phyloP scores from a whole-genome alignment of 2,888 invertebrate species.

The Sinohyriopsis cumingii region DNA sequence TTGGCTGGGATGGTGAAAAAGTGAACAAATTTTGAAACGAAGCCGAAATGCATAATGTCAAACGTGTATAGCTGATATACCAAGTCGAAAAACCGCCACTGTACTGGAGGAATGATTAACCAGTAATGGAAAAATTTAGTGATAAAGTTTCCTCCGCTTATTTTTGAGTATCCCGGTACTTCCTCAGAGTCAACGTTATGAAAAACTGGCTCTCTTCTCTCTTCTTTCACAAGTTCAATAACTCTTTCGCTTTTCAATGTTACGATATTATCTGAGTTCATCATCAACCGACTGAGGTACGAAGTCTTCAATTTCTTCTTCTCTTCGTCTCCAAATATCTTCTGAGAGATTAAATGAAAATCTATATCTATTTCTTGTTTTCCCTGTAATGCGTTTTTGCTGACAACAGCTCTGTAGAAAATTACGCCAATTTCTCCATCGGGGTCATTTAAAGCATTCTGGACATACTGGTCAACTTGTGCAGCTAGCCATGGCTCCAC shows the following conservation, averaged over 20 bases:
- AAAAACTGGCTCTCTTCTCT: neutral
- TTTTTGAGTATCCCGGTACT: constrained; percentile 11
- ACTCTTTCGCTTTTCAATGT: no score
- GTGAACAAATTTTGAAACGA: constrained; percentile 16
- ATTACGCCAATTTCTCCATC: neutral
- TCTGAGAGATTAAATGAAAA: neutral
- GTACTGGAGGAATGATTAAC: constrained; percentile 18
- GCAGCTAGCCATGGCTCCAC: neutral
- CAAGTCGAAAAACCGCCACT: constrained; percentile 20
- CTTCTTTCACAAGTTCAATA: neutral
- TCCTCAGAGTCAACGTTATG: neutral
- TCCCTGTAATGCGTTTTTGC: neutral
- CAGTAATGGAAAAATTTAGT: constrained; percentile 19
- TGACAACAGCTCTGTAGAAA: constrained; percentile 6
- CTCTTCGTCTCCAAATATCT: no score
- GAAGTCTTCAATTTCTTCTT: no score
- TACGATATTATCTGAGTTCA: no score
- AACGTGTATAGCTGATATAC: constrained; percentile 22
- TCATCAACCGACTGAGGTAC: no score
- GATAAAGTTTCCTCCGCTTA: constrained; percentile 9
- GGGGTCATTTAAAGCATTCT: neutral
- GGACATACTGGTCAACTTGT: neutral
- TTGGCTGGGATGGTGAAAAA: constrained; percentile 18
- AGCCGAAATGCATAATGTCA: constrained; percentile 19
- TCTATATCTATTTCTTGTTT: neutral